Evolutionary conservation across 2,797 vertebrate genomes (phyloP).

Genomic region (Ibycter americanus): DNA sequence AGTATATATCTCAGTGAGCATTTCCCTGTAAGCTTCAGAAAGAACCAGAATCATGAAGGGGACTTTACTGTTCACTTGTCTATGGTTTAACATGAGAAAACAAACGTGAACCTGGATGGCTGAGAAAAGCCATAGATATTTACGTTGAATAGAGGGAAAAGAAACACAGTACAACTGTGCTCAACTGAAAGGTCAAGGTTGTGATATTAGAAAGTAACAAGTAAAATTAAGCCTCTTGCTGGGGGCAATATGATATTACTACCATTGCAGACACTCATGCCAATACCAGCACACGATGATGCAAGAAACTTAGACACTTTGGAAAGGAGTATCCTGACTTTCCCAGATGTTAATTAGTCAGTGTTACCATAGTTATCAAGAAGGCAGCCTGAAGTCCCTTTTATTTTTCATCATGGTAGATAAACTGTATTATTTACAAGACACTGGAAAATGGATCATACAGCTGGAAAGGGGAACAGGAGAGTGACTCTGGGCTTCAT

Average conservation of each 20-base stretch:
- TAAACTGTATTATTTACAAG: background rate
- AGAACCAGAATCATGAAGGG: background rate
- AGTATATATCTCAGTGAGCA: background rate
- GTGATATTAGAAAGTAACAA: background rate
- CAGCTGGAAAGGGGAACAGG: background rate
- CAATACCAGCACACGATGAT: background rate
- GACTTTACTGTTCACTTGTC: background rate
- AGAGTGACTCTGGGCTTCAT: background rate
- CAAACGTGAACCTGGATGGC: background rate
- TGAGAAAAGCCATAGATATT: background rate
- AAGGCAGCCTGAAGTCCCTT: background rate
- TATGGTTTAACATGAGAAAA: background rate
- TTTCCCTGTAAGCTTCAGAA: background rate
- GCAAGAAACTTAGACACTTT: background rate
- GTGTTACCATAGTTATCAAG: background rate
- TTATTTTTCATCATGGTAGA: background rate
- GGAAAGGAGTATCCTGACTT: background rate
- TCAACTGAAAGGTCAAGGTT: background rate
- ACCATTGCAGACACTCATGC: background rate
- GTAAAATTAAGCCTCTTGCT: background rate
- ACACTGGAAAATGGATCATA: background rate
- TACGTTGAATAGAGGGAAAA: background rate
- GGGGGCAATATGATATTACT: background rate
- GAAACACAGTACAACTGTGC: background rate
- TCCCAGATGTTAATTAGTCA: background rate